Evolutionary conservation across 2,888 invertebrate species (phyloP), one percentile per base, ranked within the genome.

Genomic region (Oscheius sp.): DNA sequence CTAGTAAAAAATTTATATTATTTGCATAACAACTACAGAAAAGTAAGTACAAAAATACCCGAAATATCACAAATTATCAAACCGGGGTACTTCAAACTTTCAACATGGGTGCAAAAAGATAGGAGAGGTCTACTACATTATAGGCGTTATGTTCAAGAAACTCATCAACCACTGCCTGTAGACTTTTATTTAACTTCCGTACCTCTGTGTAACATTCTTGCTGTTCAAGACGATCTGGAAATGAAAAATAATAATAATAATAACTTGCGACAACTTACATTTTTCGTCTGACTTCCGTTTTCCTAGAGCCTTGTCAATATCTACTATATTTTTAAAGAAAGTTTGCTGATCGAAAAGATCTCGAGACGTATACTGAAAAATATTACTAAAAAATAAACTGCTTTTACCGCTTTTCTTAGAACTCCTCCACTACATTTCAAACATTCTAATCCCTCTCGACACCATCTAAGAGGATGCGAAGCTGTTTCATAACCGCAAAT

Each of bases 271-370:
- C 63, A 24, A 59, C 75, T 69, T 47, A 81, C 80, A 68, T 64
- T 57, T 72, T 50, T 79, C 66, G 0, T 71, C 70, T 22, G 50
- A 36, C 3, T 36, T 66, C 62, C 80, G 51, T 17, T 71, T 69
- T 8, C 36, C 50, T 22, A 74, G 50, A 1, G 72, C 80, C 1
- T 45, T 44, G n/a, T 77, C 64, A 3, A 80, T 54, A 65, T 82
- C 77, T 56, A 82, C 67, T 30, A 83, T 72, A 14, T 61, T 61
- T 12, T 66, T 61, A 68, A 75, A 81, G 68, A 82, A 83, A 57
- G 70, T 74, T 66, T 84, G 84, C 70, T 84, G 84, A 33, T 82
- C 78, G 72, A 74, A 83, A 14, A 83, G 75, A 17, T 75, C 63
- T 51, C 75, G 78, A 0, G 72, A 32, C 5, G 82, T 70, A 70